phyloP scores from a whole-genome alignment of 1,140 invertebrate genomes.

The Drosophila melanica region DNA sequence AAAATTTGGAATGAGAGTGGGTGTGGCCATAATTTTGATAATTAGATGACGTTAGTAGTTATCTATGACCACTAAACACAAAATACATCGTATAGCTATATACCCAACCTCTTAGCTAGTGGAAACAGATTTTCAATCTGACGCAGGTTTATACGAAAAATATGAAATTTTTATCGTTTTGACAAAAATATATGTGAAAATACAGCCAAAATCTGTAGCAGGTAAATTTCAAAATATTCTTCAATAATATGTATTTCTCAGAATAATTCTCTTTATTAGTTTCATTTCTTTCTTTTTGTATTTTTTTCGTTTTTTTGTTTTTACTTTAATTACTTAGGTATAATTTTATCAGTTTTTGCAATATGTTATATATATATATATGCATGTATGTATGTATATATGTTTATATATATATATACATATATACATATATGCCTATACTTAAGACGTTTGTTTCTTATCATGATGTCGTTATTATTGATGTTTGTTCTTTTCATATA shows the following conservation, averaged over 20 bases:
- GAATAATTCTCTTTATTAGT: conserved; percentile 83
- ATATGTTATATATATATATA: conserved; percentile 73
- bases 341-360: conserved; percentile 76
- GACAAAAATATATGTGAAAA: too few relatives aligned
- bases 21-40: too few relatives aligned
- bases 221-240: too few relatives aligned
- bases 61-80: too few relatives aligned
- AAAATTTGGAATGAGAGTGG: too few relatives aligned
- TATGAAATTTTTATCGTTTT: too few relatives aligned
- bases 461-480: conserved; percentile 56
- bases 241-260: conserved; percentile 60
- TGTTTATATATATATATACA: conserved; percentile 34
- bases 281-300: conserved; percentile 65
- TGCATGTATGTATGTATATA: conserved; percentile 51
- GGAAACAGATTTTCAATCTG: too few relatives aligned
- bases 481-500: conserved; percentile 30
- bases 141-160: too few relatives aligned
- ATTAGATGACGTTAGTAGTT: too few relatives aligned
- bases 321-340: conserved; percentile 64
- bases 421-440: conserved; percentile 58
- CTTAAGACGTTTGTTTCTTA: conserved; percentile 65
- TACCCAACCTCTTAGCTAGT: too few relatives aligned
- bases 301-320: conserved; percentile 44
- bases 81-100: too few relatives aligned
- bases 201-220: too few relatives aligned